Percentiles rank a stretch among this genome's conserved stretches.
Conservation (phyloP, 2,797 vertebrate species). For the Gorsachius magnificus region DNA sequence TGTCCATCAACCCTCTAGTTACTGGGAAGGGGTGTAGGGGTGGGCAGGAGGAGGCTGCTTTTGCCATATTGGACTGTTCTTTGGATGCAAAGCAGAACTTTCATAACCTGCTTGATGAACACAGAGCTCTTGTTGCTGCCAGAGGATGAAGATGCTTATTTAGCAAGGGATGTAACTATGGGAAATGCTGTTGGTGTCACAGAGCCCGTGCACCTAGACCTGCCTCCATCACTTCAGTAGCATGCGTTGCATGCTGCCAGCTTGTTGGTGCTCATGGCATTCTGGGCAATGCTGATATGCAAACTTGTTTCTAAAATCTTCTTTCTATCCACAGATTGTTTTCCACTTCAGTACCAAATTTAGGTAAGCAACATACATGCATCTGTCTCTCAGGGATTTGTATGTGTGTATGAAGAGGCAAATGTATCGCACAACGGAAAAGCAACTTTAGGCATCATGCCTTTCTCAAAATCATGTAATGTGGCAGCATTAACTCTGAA, state of each 20-base stretch:
- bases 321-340: conserved; percentile 52
- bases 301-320: neutral
- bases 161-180: neutral
- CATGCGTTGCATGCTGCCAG: too few relatives aligned
- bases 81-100: neutral
- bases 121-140: neutral
- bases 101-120: neutral
- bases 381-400: neutral
- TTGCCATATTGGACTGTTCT: neutral
- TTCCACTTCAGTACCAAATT: conserved; percentile 69
- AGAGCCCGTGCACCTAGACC: rapidly evolving
- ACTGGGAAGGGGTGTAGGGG: neutral
- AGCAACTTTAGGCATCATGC: rapidly evolving
- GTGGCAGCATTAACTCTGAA: neutral
- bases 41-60: neutral
- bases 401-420: neutral
- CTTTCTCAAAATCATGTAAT: neutral
- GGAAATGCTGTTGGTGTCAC: neutral
- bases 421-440: neutral
- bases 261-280: neutral
- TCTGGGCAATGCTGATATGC: neutral
- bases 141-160: neutral
- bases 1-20: neutral
- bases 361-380: conserved; percentile 68
- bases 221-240: neutral